Percentiles rank a stretch among this genome's conserved stretches.
Evolutionary conservation across 2,113 vertebrate genomes (phyloP).

Genomic region (Circaetus cinerascens): DNA sequence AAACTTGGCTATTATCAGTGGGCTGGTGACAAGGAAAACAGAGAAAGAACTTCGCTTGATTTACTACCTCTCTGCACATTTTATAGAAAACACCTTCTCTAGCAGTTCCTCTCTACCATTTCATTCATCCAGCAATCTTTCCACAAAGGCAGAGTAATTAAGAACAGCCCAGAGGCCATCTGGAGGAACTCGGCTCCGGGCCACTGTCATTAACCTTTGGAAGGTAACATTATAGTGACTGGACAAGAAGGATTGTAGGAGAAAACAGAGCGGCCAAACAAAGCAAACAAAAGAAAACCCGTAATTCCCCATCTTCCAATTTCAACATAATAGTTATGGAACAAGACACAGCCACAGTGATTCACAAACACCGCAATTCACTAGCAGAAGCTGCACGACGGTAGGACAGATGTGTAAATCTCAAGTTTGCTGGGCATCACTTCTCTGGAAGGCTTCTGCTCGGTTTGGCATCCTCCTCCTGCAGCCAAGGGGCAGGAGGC

Average conservation of each 20-base stretch:
- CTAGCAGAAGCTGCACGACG: not conserved
- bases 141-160: constrained; percentile 63
- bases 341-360: not conserved
- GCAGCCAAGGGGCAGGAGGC: rapidly evolving
- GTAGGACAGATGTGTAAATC: not conserved
- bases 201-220: constrained; percentile 70
- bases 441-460: not conserved
- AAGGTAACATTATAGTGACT: constrained; percentile 38
- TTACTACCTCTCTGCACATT: constrained; percentile 12
- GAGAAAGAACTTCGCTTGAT: constrained; percentile 39
- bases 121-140: constrained; percentile 25
- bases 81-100: not conserved
- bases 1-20: constrained; percentile 24
- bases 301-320: not conserved
- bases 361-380: not conserved
- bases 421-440: not conserved
- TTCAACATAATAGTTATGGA: constrained; percentile 5
- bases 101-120: not conserved
- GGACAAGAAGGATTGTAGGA: not conserved
- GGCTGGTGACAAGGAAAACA: constrained; percentile 52
- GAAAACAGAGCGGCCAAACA: constrained; percentile 29
- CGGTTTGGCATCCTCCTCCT: not conserved
- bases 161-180: constrained; percentile 51
- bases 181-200: not conserved
- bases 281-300: constrained; percentile 7